Conservation (phyloP, 2,888 invertebrate species). For the Aphelenchoides bicaudatus region DNA sequence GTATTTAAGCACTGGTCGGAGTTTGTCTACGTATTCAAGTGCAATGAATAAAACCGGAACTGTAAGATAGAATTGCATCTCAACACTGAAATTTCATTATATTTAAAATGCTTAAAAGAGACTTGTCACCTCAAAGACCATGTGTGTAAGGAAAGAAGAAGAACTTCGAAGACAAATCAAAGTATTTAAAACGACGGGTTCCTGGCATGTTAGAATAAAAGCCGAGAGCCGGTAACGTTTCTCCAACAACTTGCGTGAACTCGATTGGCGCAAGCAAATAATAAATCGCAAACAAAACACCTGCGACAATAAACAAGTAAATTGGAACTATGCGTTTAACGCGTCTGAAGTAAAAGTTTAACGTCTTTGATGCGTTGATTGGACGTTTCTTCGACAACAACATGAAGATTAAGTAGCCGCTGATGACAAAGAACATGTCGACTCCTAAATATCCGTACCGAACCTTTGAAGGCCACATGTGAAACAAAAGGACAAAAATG, state of each 20-base stretch:
- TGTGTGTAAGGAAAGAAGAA: slow-evolving; percentile 7
- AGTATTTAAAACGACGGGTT: not conserved
- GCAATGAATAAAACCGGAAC: not conserved
- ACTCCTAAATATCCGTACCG: slow-evolving; percentile 3
- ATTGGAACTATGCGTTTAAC: slow-evolving; percentile 9
- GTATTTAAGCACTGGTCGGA: not conserved
- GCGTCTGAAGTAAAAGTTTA: not conserved
- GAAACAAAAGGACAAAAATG: not conserved
- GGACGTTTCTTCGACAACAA: not conserved
- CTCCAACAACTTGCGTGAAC: slow-evolving; percentile 2
- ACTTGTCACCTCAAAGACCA: slow-evolving; percentile 10
- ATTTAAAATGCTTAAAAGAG: too few species aligned
- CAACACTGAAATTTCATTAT: too few species aligned
- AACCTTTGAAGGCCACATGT: slow-evolving; percentile 5
- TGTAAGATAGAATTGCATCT: slow-evolving; percentile 3
- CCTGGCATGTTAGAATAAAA: slow-evolving; percentile 5
- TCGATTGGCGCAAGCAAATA: slow-evolving; percentile 7
- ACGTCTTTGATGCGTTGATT: not conserved
- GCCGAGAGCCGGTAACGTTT: slow-evolving; percentile 8
- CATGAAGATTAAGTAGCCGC: slow-evolving; percentile 6
- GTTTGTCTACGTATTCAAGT: not conserved
- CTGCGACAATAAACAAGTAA: not conserved
- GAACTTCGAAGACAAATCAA: slow-evolving; percentile 5
- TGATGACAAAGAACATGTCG: slow-evolving; percentile 14
- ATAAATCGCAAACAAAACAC: not conserved